Evolutionary conservation across 2,888 invertebrate species (phyloP).

Genomic region (Schrankia costaestrigalis): DNA sequence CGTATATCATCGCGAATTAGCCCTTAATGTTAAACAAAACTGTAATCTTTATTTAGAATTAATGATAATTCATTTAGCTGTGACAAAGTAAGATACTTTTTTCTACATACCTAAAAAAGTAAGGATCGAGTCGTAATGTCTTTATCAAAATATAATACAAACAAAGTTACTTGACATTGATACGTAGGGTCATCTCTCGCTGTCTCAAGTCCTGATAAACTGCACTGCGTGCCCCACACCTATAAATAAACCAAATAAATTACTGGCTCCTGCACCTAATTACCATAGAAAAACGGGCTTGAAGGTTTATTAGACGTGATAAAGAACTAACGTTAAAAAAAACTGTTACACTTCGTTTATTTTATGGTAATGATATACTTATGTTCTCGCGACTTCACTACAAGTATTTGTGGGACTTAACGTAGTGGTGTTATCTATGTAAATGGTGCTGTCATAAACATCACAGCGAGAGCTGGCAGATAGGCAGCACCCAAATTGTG

Average conservation of each 20-base stretch:
- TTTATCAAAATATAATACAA: conserved; percentile 24
- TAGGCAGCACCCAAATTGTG: too few relatives aligned
- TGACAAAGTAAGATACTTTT: too few relatives aligned
- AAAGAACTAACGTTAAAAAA: conserved; percentile 28
- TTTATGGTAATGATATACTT: conserved; percentile 12
- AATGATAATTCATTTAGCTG: too few relatives aligned
- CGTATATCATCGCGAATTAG: too few relatives aligned
- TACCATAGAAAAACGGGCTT: conserved; percentile 42
- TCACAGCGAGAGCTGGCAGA: too few relatives aligned
- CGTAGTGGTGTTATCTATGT: too few relatives aligned
- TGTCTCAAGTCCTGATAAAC: conserved; percentile 41
- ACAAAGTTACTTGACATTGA: conserved; percentile 42
- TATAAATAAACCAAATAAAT: conserved; percentile 49
- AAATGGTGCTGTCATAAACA: too few relatives aligned
- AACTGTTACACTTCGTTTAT: conserved; percentile 28
- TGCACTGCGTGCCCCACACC: conserved; percentile 41
- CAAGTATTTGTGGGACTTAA: too few relatives aligned
- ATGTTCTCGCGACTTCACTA: too few relatives aligned
- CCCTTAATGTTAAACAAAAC: too few relatives aligned
- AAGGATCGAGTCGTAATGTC: conserved; percentile 14
- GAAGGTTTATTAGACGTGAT: conserved; percentile 22
- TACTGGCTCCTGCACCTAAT: conserved; percentile 35
- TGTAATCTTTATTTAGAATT: too few relatives aligned
- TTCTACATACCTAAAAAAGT: too few relatives aligned
- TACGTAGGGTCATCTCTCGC: conserved; percentile 28